Percentiles rank a stretch among this genome's conserved stretches.
These are phyloP conservation scores for Drosophila melanica DNA, from an alignment of 1,140 invertebrate species.

Conservation along the genomic window DNA sequence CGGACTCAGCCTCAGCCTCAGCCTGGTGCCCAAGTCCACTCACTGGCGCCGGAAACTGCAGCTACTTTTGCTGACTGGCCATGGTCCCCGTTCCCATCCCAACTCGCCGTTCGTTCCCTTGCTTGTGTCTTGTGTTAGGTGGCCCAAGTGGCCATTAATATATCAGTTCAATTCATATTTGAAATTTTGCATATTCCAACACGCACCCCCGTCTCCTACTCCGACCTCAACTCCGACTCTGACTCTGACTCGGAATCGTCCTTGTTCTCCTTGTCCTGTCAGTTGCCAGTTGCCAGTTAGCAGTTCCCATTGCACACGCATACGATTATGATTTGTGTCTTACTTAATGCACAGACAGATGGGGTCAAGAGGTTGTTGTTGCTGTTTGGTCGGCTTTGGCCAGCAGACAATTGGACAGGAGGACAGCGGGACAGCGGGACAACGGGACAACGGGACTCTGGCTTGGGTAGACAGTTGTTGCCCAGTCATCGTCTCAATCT, in stretches of 20 bases:
- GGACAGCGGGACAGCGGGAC: too few relatives aligned
- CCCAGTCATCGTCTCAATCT: slow-evolving; percentile 78
- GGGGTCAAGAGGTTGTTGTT: slow-evolving; percentile 44
- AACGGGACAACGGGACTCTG: background rate
- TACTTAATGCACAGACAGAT: slow-evolving; percentile 79
- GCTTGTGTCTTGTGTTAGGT: slow-evolving; percentile 11
- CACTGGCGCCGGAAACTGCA: slow-evolving; percentile 59
- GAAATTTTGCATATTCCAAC: slow-evolving; percentile 80
- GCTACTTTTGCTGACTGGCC: slow-evolving; percentile 77
- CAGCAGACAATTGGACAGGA: slow-evolving; percentile 6
- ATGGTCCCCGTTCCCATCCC: slow-evolving; percentile 20
- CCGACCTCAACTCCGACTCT: slow-evolving; percentile 1
- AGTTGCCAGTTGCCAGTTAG: slow-evolving; percentile 34
- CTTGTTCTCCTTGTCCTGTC: background rate
- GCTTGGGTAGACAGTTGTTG: slow-evolving; percentile 12
- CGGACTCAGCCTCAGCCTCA: background rate
- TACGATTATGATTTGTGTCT: slow-evolving; percentile 83
- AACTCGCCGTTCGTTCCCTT: background rate
- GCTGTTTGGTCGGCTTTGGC: slow-evolving; percentile 2
- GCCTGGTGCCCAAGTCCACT: slow-evolving; percentile 8
- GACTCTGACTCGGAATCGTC: slow-evolving; percentile 3
- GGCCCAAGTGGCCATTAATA: slow-evolving; percentile 81
- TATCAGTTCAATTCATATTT: slow-evolving; percentile 83
- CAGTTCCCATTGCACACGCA: slow-evolving; percentile 46
- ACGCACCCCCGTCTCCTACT: slow-evolving; percentile 24